Evolutionary conservation across 1,140 invertebrate species (phyloP).

Genomic region (Lordiphosa mommai): DNA sequence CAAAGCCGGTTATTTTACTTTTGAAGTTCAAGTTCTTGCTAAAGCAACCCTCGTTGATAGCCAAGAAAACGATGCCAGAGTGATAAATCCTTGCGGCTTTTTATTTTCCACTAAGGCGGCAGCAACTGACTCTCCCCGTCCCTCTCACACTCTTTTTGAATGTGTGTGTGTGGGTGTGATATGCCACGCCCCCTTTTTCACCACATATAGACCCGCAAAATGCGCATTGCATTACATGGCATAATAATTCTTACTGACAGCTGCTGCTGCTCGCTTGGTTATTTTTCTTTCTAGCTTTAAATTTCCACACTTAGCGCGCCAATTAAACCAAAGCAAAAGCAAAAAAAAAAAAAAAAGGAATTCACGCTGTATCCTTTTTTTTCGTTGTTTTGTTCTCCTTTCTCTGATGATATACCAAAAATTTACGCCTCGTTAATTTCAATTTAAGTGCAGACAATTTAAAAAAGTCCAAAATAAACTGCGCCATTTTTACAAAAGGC

Average conservation of each 20-base stretch:
- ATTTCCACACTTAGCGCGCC: constrained; percentile 61
- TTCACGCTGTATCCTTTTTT: constrained; percentile 8
- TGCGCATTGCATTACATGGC: constrained; percentile 71
- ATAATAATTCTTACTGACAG: constrained; percentile 75
- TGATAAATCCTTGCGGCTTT: constrained; percentile 77
- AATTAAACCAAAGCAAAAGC: constrained; percentile 55
- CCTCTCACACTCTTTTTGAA: constrained; percentile 5
- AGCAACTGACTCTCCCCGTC: constrained; percentile 1
- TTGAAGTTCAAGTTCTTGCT: background rate
- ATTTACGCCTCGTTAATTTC: constrained; percentile 77
- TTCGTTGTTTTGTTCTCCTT: background rate
- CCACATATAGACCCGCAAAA: constrained; percentile 4
- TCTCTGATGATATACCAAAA: constrained; percentile 47
- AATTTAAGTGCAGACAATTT: constrained; percentile 78
- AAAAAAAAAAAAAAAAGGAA: constrained; percentile 10
- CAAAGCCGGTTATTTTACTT: too few relatives aligned
- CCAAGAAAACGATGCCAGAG: constrained; percentile 54
- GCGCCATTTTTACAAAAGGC: constrained; percentile 56
- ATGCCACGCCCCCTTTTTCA: constrained; percentile 42
- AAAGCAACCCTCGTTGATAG: background rate
- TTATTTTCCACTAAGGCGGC: constrained; percentile 59
- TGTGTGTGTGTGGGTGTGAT: constrained; percentile 32
- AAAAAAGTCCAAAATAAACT: constrained; percentile 44
- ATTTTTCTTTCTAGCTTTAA: constrained; percentile 26
- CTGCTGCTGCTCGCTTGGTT: background rate